A percentile compares a stretch with the other conserved stretches of the same genome.
Evolutionary conservation across 1,140 invertebrate genomes (phyloP).

Genomic region (Drosophila oshimai): DNA sequence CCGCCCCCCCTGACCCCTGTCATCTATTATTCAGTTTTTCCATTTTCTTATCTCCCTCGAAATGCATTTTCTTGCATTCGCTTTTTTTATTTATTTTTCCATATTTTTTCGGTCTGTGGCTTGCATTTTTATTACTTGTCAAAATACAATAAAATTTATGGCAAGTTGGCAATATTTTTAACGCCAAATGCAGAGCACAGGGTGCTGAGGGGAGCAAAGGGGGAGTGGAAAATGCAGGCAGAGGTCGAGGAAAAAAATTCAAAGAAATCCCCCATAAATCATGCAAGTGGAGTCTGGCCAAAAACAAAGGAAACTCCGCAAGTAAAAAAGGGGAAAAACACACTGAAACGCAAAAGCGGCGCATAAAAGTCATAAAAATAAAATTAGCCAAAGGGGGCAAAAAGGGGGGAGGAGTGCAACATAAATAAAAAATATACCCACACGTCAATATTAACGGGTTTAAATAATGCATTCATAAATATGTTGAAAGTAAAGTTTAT

Average conservation of each 20-base stretch:
- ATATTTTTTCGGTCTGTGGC: constrained; percentile 44
- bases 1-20: neutral
- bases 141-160: constrained; percentile 76
- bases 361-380: constrained; percentile 73
- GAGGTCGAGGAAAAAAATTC: constrained; percentile 24
- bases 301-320: constrained; percentile 38
- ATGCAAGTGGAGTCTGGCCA: constrained; percentile 45
- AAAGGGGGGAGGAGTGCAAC: neutral
- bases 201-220: constrained; percentile 4
- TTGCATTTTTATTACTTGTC: constrained; percentile 79
- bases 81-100: constrained; percentile 22
- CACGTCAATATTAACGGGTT: neutral
- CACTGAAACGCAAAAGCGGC: constrained; percentile 39
- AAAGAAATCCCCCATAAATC: constrained; percentile 68
- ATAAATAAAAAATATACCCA: neutral
- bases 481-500: neutral
- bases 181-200: constrained; percentile 54
- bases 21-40: neutral
- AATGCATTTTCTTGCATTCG: constrained; percentile 55
- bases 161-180: constrained; percentile 71
- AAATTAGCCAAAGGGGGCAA: constrained; percentile 59
- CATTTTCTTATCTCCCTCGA: constrained; percentile 34
- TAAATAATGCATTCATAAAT: neutral
- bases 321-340: constrained; percentile 18
- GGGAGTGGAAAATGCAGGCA: constrained; percentile 12